These are phyloP conservation scores for Danio kyathit DNA, from an alignment of 2,797 vertebrate genomes.

Conservation along the genomic window DNA sequence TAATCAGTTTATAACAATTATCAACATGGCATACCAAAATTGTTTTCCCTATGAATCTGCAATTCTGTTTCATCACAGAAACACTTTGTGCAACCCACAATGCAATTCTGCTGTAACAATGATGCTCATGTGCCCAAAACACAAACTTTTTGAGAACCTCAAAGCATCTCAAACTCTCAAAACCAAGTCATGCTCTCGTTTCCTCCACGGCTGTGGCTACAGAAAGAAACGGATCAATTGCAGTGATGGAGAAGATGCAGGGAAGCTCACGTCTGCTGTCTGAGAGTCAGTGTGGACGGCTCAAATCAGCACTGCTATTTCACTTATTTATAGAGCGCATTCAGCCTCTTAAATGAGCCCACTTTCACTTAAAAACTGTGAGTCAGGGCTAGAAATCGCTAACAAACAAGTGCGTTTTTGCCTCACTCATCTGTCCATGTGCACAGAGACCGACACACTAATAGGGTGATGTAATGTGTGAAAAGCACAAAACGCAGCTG, in stretches of 20 bases:
- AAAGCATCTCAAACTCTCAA: slow-evolving; percentile 6
- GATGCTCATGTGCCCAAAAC: neutral
- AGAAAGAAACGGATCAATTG: slow-evolving; percentile 36
- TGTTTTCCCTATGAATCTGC: neutral
- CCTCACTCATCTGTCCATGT: neutral
- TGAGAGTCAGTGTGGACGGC: neutral
- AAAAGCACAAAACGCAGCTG: neutral
- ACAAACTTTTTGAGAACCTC: neutral
- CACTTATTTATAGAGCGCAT: slow-evolving; percentile 33
- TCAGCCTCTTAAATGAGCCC: slow-evolving; percentile 33
- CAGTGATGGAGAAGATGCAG: slow-evolving; percentile 46
- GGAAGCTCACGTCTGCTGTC: slow-evolving; percentile 45
- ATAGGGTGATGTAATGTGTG: slow-evolving; percentile 9
- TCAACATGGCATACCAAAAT: neutral
- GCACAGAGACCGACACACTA: neutral
- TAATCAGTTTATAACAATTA: too few relatives aligned
- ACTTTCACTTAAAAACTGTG: slow-evolving; percentile 37
- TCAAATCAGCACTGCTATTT: slow-evolving; percentile 14
- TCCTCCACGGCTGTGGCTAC: slow-evolving; percentile 13
- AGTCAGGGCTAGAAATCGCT: slow-evolving; percentile 25
- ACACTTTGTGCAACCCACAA: neutral
- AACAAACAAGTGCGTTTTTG: slow-evolving; percentile 32
- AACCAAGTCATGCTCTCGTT: slow-evolving; percentile 22
- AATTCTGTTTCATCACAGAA: neutral
- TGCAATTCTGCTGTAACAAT: too few relatives aligned